Evolutionary conservation across 2,797 vertebrate genomes (phyloP).

Genomic region (Ctenosaura bakeri): DNA sequence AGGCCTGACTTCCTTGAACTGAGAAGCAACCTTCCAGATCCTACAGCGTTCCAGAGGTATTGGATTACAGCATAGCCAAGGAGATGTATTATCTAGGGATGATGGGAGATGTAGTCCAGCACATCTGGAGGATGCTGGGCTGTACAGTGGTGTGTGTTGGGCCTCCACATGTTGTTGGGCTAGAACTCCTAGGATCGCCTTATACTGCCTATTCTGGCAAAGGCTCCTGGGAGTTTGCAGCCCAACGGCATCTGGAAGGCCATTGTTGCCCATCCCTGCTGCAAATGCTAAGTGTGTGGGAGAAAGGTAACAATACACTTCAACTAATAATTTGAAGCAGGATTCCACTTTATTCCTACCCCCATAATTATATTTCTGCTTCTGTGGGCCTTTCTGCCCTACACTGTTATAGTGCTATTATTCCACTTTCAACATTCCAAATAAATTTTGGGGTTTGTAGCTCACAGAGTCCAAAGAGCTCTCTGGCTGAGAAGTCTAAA

Average conservation of each 20-base stretch:
- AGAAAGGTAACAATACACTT: background rate
- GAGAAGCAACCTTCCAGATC: background rate
- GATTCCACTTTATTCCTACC: background rate
- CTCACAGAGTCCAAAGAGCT: too few species aligned
- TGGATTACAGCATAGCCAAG: background rate
- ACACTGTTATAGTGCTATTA: too few species aligned
- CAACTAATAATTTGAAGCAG: too few species aligned
- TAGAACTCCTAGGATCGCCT: background rate
- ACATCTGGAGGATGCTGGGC: background rate
- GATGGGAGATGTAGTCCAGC: background rate
- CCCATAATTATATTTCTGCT: background rate
- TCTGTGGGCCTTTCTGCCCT: too few species aligned
- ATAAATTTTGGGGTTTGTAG: too few species aligned
- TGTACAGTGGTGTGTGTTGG: background rate
- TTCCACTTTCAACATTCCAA: too few species aligned
- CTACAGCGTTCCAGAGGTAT: background rate
- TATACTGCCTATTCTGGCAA: background rate
- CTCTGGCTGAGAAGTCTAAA: too few species aligned
- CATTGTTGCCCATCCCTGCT: background rate
- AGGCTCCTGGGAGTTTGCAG: background rate
- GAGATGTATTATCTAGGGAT: background rate
- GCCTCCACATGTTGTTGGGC: background rate
- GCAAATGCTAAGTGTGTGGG: too few species aligned
- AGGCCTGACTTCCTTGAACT: too few species aligned
- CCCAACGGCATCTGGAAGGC: background rate